Evolutionary conservation across 1,140 invertebrate genomes (phyloP).

Genomic region (Catajapyx aquilonaris): DNA sequence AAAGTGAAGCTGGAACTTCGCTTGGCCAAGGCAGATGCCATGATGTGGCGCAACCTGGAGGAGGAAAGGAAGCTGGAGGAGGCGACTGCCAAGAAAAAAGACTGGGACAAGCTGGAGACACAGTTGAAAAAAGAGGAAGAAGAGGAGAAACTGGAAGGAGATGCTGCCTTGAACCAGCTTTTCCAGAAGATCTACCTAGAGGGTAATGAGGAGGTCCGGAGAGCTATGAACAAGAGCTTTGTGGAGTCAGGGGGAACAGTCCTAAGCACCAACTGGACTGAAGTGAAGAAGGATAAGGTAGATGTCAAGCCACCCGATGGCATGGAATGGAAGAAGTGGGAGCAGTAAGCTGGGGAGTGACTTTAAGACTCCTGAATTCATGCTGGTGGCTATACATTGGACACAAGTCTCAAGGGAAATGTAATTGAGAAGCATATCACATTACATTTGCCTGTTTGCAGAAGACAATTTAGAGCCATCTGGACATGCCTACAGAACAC

Average conservation of each 20-base stretch:
- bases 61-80: constrained; percentile 2
- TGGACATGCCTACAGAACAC: too few species aligned
- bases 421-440: too few species aligned
- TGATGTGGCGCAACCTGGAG: constrained; percentile 16
- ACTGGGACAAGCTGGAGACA: constrained; percentile 71
- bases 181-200: constrained; percentile 91
- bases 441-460: not conserved
- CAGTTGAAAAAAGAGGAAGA: constrained; percentile 49
- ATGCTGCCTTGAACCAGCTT: constrained; percentile 70
- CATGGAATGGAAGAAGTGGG: constrained; percentile 76
- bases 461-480: not conserved
- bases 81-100: constrained; percentile 28
- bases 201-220: constrained; percentile 77
- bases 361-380: too few species aligned
- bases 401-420: too few species aligned
- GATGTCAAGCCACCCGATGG: constrained; percentile 87
- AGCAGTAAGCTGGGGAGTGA: constrained; percentile 18
- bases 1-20: constrained; percentile 27
- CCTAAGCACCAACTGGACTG: constrained; percentile 92
- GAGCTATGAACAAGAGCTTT: constrained; percentile 98
- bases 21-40: constrained; percentile 22
- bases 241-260: constrained; percentile 95
- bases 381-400: too few species aligned
- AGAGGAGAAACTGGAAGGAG: constrained; percentile 48
- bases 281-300: constrained; percentile 67